A percentile compares a stretch with the other conserved stretches of the same genome.
Evolutionary conservation across 2,888 invertebrate genomes (phyloP).

Genomic region (Cremastinae sp.): DNA sequence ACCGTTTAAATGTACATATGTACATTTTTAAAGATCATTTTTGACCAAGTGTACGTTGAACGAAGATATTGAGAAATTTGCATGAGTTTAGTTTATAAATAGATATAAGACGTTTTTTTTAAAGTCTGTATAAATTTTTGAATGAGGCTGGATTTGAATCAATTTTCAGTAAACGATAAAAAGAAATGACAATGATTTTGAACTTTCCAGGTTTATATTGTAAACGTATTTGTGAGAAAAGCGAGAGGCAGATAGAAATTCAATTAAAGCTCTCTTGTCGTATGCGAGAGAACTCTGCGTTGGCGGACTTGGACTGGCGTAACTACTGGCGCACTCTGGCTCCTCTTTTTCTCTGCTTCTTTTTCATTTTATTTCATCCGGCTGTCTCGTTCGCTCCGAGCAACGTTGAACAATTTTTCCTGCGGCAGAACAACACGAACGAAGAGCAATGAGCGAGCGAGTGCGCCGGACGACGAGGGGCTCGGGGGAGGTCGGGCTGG

Average conservation of each 20-base stretch:
- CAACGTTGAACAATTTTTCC: conserved; percentile 48
- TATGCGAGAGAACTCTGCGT: conserved; percentile 40
- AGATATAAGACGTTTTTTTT: too few species aligned
- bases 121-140: too few species aligned
- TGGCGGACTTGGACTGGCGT: conserved; percentile 46
- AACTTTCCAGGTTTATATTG: too few species aligned
- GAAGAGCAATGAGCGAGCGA: conserved; percentile 36
- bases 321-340: conserved; percentile 48
- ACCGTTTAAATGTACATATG: too few species aligned
- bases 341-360: conserved; percentile 14
- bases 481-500: not conserved
- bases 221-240: not conserved
- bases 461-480: conserved; percentile 10
- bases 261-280: conserved; percentile 57
- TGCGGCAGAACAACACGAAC: conserved; percentile 39
- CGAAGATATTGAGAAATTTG: too few species aligned
- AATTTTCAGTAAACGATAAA: conserved; percentile 11
- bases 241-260: conserved; percentile 33
- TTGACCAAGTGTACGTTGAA: too few species aligned
- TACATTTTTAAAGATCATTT: too few species aligned
- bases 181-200: conserved; percentile 20
- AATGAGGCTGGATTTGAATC: too few species aligned
- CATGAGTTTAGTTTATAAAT: too few species aligned
- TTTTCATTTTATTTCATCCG: too few species aligned
- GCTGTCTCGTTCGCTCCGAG: conserved; percentile 23